Base-by-base conservation (phyloP, 2,797 vertebrate species). In the Danio tinwini region DNA sequence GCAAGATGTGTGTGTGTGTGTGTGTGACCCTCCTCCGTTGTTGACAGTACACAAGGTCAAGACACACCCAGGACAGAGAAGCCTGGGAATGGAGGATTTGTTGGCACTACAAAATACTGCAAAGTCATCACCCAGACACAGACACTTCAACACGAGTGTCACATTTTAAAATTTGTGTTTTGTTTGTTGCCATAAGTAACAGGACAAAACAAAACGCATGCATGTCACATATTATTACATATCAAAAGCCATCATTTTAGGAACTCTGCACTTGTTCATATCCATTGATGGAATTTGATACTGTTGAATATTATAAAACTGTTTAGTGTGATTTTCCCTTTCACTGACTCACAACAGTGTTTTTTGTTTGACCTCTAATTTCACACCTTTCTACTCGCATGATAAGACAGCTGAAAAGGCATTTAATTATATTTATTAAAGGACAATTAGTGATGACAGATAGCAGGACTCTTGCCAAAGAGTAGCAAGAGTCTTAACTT, bases 71-170 rank as follows among this genome's bases (percentile, higher is more conserved):
- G 78, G 49, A 74, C 86, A 65, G 61, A 80, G 50, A 80, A 78
- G 82, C 82, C 84, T 87, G 86, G 82, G 86, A 87, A 87, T 81
- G 72, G 78, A 81, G 78, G 78, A 81, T 87, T 84, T 87, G 84
- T 84, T 87, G 86, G 84, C 82, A 81, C 76, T 81, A 87, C 84
- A 87, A 84, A 87, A 87, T 82, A 84, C 62, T 67, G 84, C 82
- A 61, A 42, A 81, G 79, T 85, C 84, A 84, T 87, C 84, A 85
- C 80, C 67, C 64, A 84, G 86, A 81, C 67, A 75, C 50, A 49
- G 10, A 39, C 45, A 42, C n/a, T 68, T 67, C 52, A 70, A 70
- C 58, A 61, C 53, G 49, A 68, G 16, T 40, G 53, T 16, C 53
- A 47, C 17, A 21, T 42, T 53, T 75, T 16, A 37, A 68, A 39